Evolutionary conservation across 2,113 vertebrate species (phyloP), one percentile per base, ranked within the genome.

Genomic region (Phaethon lepturus): DNA sequence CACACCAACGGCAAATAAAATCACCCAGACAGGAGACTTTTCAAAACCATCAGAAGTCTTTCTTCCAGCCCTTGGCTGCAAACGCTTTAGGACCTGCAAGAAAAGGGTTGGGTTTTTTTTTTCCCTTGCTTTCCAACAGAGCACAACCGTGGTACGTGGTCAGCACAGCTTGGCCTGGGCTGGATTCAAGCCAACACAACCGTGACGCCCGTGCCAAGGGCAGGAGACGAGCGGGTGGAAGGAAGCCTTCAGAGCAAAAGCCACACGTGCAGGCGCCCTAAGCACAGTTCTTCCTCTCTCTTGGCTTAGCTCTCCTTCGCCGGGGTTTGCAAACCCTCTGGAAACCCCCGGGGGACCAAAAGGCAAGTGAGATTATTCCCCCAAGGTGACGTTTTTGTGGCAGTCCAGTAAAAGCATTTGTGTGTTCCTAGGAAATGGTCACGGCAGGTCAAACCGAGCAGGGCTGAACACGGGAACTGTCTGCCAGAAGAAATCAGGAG

Each of bases 141-240:
- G 26, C 40, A 55, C 13, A 40, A 9, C 38, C 0, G 0, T 56
- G 33, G 40, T 53, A 23, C 6, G 53, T 1, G 7, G 29, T 33
- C 67, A 89, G 45, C 45, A 74, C 33, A 55, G 50, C 50, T 78
- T 50, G 60, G 66, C 44, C 42, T 35, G 35, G 53, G 40, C 58
- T 86, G 75, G 47, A 12, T 49, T 66, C 29, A 33, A 52, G 45
- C 64, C 85, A 73, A 9, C 20, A 35, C 52, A 35, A 38, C 67
- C 58, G 20, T 68, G 63, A 72, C 64, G 58, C 38, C 72, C 4
- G 2, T 0, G 1, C 33, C 85, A 82, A 67, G 79, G 44, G 74
- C 62, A 76, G 71, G 47, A 79, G 62, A 64, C 12, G 88, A 55
- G 52, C 22, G 82, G 53, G 31, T 64, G 66, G 88, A 59, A 86